Evolutionary conservation across 2,797 vertebrate genomes (phyloP).

Genomic region (Mormyrops boulengeri): DNA sequence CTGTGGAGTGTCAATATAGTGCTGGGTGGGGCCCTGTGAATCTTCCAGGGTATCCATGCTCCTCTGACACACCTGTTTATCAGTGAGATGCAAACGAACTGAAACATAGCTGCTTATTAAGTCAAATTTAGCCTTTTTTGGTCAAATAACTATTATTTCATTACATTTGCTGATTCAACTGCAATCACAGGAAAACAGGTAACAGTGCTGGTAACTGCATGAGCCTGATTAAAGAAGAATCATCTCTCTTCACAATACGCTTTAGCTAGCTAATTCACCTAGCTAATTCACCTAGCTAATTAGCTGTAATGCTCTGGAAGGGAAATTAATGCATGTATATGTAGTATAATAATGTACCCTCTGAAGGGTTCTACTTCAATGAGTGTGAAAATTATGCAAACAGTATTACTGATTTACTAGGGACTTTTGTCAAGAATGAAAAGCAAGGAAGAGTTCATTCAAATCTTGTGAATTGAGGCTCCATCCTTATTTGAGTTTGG

Average conservation of each 20-base stretch:
- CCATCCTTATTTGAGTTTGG: background rate
- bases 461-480: background rate
- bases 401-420: background rate
- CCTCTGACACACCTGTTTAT: no score
- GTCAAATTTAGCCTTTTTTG: background rate
- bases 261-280: constrained; percentile 11
- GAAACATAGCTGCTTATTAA: background rate
- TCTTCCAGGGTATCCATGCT: background rate
- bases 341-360: background rate
- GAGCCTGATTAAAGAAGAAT: background rate
- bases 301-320: constrained; percentile 1
- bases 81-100: background rate
- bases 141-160: background rate
- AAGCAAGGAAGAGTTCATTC: background rate
- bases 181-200: background rate
- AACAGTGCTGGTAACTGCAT: constrained; percentile 1
- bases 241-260: background rate
- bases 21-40: background rate
- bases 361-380: background rate
- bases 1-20: background rate
- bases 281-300: constrained; percentile 8
- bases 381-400: constrained; percentile 3
- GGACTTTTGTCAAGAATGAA: background rate
- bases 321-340: constrained; percentile 1
- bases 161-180: background rate